Evolutionary conservation across 2,888 invertebrate species (phyloP), one percentile per base, ranked within the genome.

Genomic region (Hofmannophila pseudospretella): DNA sequence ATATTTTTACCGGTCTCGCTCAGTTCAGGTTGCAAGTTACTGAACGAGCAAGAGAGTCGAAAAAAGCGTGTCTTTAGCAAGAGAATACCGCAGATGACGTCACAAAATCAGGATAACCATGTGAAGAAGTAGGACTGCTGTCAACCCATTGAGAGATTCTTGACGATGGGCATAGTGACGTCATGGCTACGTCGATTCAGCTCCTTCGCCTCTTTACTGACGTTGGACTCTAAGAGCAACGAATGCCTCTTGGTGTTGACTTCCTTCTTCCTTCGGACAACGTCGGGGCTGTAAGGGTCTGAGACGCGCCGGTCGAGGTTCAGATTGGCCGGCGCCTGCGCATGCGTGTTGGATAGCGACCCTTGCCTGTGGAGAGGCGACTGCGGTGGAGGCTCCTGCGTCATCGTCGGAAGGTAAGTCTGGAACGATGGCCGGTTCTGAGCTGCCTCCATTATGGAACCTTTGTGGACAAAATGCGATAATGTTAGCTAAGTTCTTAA

Each of bases 361-460:
- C 74, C 63, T 38, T 76, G 78, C 26, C 76, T 64, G 23, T 75
- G 71, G 70, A 67, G 5, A 67, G 60, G 23, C 23, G 23, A 23
- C 2, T 8, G 23, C 23, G 23, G 23, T 7, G 14, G 7, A 3
- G 13, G 29, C 16, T 31, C 31, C 2, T 16, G 31, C 7, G 9
- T 5, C 38, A 67, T 38, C 42, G 66, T 80, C 3, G 86, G 82
- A 4, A 88, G 60, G 56, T 88, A 88, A 0, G 88, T 86, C 56
- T 87, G 87, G 72, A 88, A 88, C 14, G 88, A 76, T 7, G 88
- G 86, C 36, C 85, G 60, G 51, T 91, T 92, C 58, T 92, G 92
- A 7, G 92, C 89, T 3, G 90, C 92, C 58, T 92, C 92, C 78
- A 92, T 92, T 56, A 92, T 91, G 20, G 91, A 92, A 54, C 89